These are phyloP conservation scores for Papilio polyxenes DNA, from an alignment of 1,140 invertebrate genomes.

Conservation along the genomic window DNA sequence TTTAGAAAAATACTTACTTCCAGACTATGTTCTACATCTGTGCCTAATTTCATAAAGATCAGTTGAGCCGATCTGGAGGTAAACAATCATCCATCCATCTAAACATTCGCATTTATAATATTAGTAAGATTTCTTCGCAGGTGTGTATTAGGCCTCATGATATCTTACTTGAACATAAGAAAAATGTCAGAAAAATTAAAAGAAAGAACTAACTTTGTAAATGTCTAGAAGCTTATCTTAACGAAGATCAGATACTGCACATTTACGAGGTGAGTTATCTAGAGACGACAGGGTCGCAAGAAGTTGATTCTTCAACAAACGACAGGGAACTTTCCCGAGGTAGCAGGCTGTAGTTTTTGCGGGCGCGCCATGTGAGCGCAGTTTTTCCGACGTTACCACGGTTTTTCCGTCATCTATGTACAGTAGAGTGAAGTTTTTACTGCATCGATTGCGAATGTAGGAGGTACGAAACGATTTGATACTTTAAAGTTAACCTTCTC, in stretches of 20 bases:
- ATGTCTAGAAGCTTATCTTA: not conserved
- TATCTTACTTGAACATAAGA: too few relatives aligned
- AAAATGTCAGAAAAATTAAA: too few relatives aligned
- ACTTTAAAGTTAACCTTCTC: constrained; percentile 47
- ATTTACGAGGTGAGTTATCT: not conserved
- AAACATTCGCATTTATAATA: too few relatives aligned
- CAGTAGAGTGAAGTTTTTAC: constrained; percentile 56
- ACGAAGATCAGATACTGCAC: not conserved
- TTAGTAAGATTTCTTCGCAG: too few relatives aligned
- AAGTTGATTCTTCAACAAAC: constrained; percentile 36
- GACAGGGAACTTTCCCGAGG: constrained; percentile 27
- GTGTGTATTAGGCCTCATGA: too few relatives aligned
- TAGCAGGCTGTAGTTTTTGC: constrained; percentile 53
- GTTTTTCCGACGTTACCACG: constrained; percentile 73
- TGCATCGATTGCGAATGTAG: constrained; percentile 41
- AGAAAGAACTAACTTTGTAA: too few relatives aligned
- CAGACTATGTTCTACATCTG: too few relatives aligned
- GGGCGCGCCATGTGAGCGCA: constrained; percentile 57
- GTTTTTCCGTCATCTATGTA: constrained; percentile 66
- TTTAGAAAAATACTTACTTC: too few relatives aligned
- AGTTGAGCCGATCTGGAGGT: too few relatives aligned
- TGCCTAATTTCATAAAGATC: too few relatives aligned
- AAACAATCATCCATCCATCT: too few relatives aligned
- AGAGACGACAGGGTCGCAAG: constrained; percentile 7
- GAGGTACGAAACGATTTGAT: constrained; percentile 49